Evolutionary conservation across 2,888 invertebrate species (phyloP), one percentile per base, ranked within the genome.

Genomic region (Erebia ligea): DNA sequence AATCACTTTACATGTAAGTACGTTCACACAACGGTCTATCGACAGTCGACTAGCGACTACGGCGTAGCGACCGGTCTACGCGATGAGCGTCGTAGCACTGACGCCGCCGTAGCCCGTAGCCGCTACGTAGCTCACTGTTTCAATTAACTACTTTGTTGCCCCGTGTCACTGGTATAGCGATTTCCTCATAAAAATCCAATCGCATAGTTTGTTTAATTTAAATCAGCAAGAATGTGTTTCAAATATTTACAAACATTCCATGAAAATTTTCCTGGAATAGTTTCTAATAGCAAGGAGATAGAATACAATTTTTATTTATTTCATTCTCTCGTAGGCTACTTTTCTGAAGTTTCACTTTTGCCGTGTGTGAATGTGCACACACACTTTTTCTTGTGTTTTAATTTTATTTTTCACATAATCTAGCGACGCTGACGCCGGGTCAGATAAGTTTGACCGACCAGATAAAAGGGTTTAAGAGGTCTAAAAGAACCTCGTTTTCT

Each of bases 81-180:
- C 91, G 90, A 80, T 88, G 89, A 81, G 82, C 85, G 81, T 80
- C 90, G 91, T 89, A 91, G 91, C 87, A 92, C 92, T 93, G 91
- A 82, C 90, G 88, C 84, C 81, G 70, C 75, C 76, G 75, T 71
- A 75, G 77, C 70, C 70, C 77, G 82, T 78, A 80, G 82, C 78
- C 77, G 81, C 80, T 78, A 62, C 48, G 45, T 48, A 81, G 79
- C 81, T 80, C 84, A 81, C 82, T 83, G 83, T 90, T 89, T 88
- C 90, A 91, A 91, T 92, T 89, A 91, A 89, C 88, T 89, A 89
- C 86, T 88, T 89, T 91, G 90, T 88, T 89, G 89, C 87, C 85
- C 82, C 80, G 79, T 84, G 82, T 84, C 82, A 86, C 80, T 81
- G 81, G 78, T 76, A 79, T 77, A 79, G 80, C 80, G 81, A 81